Evolutionary conservation across 2,113 vertebrate species (phyloP).

Genomic region (Nipponia nippon): DNA sequence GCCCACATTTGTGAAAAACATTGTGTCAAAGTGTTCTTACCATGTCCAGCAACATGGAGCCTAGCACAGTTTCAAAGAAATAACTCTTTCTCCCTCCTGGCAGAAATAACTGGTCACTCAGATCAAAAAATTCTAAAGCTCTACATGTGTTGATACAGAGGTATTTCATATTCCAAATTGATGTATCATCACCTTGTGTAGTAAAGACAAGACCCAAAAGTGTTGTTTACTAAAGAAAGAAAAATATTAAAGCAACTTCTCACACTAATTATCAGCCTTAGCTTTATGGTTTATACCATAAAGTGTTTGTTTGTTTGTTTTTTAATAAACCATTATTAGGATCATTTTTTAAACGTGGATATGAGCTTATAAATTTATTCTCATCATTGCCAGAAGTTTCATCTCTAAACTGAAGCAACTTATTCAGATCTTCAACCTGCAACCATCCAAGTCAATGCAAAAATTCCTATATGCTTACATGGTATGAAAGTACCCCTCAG

Average conservation of each 20-base stretch:
- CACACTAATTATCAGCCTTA: background rate
- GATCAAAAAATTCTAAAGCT: background rate
- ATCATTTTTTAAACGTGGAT: background rate
- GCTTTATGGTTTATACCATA: background rate
- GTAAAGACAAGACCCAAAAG: background rate
- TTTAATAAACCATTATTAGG: background rate
- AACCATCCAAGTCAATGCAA: fast-evolving
- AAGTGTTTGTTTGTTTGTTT: background rate
- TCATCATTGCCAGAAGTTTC: background rate
- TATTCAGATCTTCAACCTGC: background rate
- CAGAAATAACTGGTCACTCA: background rate
- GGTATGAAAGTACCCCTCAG: background rate
- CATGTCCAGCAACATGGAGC: background rate
- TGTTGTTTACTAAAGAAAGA: background rate
- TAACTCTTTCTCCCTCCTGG: background rate
- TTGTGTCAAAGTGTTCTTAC: background rate
- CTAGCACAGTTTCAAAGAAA: background rate
- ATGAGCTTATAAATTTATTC: background rate
- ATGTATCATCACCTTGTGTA: background rate
- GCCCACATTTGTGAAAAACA: background rate
- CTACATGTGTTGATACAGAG: background rate
- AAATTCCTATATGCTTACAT: background rate
- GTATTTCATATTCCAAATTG: background rate
- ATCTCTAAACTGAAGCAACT: background rate
- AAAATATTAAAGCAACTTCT: background rate